Evolutionary conservation across 2,797 vertebrate genomes (phyloP).

Genomic region (Bradypus variegatus): DNA sequence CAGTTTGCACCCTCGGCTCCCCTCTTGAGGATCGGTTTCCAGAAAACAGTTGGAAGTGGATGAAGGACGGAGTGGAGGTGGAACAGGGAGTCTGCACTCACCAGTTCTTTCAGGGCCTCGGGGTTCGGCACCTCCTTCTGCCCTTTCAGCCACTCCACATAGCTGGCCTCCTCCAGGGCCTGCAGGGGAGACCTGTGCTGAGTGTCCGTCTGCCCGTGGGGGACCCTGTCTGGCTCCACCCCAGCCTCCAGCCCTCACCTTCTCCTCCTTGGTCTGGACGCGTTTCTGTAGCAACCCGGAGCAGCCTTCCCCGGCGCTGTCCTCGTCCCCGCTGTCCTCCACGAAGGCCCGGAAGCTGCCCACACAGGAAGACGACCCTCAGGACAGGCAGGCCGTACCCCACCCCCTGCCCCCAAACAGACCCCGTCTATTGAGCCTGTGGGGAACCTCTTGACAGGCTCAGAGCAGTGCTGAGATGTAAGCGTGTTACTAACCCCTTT

Average conservation of each 20-base stretch:
- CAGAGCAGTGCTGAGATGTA: neutral
- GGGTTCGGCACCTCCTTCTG: conserved; percentile 74
- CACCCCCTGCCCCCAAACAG: neutral
- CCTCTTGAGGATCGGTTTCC: neutral
- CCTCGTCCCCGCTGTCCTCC: conserved; percentile 78
- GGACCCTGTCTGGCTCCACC: conserved; percentile 48
- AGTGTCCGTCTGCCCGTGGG: neutral
- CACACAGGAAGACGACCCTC: accelerated
- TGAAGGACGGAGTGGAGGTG: accelerated
- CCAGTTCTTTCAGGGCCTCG: conserved; percentile 82
- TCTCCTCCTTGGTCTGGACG: conserved; percentile 79
- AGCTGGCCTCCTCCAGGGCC: conserved; percentile 85
- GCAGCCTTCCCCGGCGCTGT: conserved; percentile 39
- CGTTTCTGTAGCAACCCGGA: conserved; percentile 77
- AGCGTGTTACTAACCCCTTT: neutral
- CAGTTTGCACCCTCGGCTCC: neutral
- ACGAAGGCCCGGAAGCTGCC: conserved; percentile 82
- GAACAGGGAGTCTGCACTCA: conserved; percentile 58
- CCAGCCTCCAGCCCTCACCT: conserved; percentile 68
- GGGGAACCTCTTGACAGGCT: neutral
- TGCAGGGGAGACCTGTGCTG: conserved; percentile 44
- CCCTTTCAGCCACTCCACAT: conserved; percentile 87
- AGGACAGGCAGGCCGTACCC: neutral
- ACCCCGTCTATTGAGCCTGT: neutral
- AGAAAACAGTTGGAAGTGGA: neutral